Conservation (phyloP, 2,113 vertebrate species). For the Antigone vipio region DNA sequence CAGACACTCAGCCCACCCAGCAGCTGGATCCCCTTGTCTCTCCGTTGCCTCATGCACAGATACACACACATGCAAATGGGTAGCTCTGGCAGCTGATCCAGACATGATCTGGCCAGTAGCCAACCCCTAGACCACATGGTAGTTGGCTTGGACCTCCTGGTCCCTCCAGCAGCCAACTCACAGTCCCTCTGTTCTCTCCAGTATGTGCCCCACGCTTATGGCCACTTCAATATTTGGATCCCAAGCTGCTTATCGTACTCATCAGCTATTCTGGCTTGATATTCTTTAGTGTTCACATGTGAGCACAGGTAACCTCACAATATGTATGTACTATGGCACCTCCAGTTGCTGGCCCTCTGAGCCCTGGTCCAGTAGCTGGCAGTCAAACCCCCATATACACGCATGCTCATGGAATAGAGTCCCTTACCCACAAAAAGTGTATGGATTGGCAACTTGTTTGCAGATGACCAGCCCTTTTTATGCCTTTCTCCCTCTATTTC, state of each 20-base stretch:
- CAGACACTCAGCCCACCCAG: neutral
- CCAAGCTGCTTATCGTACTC: neutral
- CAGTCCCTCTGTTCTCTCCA: neutral
- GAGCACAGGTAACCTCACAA: neutral
- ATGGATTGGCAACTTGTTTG: neutral
- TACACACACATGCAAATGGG: neutral
- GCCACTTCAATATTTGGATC: neutral
- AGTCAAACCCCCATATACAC: neutral
- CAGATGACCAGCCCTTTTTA: neutral
- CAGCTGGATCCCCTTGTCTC: neutral
- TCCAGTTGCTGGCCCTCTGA: neutral
- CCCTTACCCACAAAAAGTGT: neutral
- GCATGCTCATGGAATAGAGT: neutral
- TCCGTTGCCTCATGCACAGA: neutral
- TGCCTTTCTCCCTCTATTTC: neutral
- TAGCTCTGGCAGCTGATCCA: neutral
- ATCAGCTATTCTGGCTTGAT: neutral
- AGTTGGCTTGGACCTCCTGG: neutral
- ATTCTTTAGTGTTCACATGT: neutral
- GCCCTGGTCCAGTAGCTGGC: accelerated
- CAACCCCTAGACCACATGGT: accelerated
- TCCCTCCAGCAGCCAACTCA: neutral
- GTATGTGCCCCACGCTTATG: neutral
- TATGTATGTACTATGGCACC: too few relatives aligned
- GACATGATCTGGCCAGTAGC: neutral